Evolutionary conservation across 2,797 vertebrate species (phyloP).

Genomic region (Corythornis leucogaster): DNA sequence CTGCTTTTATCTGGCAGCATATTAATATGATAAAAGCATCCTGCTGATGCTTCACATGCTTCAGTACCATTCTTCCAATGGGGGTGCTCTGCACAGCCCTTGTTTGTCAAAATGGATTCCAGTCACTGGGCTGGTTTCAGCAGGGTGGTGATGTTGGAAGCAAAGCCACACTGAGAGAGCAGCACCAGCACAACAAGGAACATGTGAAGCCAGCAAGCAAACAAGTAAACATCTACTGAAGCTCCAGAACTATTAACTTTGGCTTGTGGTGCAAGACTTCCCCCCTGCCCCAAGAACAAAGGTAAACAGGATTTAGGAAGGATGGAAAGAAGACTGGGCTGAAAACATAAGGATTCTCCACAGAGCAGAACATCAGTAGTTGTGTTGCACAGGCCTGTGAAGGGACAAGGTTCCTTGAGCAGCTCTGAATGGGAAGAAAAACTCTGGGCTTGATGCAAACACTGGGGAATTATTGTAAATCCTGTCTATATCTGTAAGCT

Average conservation of each 20-base stretch:
- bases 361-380: accelerated
- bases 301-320: neutral
- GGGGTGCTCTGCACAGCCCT: neutral
- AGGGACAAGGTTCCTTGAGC: neutral
- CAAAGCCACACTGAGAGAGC: neutral
- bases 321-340: neutral
- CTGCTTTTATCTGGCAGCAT: neutral
- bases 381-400: neutral
- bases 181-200: neutral
- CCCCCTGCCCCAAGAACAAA: neutral
- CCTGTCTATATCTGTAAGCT: neutral
- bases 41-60: neutral
- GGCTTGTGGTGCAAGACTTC: neutral
- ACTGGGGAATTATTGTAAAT: neutral
- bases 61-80: neutral
- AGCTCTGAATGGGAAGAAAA: neutral
- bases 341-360: neutral
- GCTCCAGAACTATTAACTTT: neutral
- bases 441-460: neutral
- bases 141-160: neutral
- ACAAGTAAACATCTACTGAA: neutral
- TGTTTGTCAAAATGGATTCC: neutral
- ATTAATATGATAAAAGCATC: neutral
- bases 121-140: neutral
- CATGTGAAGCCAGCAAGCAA: neutral